Evolutionary conservation across 2,797 vertebrate species (phyloP).

Genomic region (Neosilurus mollespiculum): DNA sequence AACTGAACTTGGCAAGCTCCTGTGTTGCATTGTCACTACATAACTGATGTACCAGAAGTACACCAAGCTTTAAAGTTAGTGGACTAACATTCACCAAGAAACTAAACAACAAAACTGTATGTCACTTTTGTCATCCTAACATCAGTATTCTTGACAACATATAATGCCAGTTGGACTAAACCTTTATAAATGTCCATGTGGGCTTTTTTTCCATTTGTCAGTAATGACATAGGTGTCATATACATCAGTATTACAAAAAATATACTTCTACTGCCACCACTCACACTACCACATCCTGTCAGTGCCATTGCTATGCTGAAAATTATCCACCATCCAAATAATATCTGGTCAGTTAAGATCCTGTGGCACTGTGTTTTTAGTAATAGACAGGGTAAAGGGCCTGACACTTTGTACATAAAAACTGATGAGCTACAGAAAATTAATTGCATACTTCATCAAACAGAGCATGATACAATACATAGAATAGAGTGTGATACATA

Average conservation of each 20-base stretch:
- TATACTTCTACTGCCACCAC: not conserved
- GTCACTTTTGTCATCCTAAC: conserved; percentile 8
- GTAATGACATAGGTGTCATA: conserved; percentile 10
- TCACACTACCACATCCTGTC: not conserved
- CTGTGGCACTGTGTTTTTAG: not conserved
- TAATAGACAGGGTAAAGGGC: not conserved
- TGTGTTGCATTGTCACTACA: not conserved
- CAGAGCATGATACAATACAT: not conserved
- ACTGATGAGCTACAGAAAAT: conserved; percentile 17
- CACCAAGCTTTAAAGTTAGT: conserved; percentile 2
- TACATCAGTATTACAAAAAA: not conserved
- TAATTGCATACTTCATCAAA: conserved; percentile 28
- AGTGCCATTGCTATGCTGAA: not conserved
- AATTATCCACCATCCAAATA: conserved; percentile 3
- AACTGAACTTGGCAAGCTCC: conserved; percentile 10
- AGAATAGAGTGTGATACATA: no score
- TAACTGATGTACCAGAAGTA: conserved; percentile 6
- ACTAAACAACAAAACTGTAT: conserved; percentile 16
- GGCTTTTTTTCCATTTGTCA: conserved; percentile 12
- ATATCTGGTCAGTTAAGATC: conserved; percentile 1
- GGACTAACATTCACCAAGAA: conserved; percentile 16
- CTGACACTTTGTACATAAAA: not conserved
- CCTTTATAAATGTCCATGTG: conserved; percentile 12
- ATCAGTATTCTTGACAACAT: conserved; percentile 18
- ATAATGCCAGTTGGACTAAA: conserved; percentile 1